Evolutionary conservation across 2,888 invertebrate genomes (phyloP), one percentile per base, ranked within the genome.

Genomic region (Drosophila pseudotakahashii): DNA sequence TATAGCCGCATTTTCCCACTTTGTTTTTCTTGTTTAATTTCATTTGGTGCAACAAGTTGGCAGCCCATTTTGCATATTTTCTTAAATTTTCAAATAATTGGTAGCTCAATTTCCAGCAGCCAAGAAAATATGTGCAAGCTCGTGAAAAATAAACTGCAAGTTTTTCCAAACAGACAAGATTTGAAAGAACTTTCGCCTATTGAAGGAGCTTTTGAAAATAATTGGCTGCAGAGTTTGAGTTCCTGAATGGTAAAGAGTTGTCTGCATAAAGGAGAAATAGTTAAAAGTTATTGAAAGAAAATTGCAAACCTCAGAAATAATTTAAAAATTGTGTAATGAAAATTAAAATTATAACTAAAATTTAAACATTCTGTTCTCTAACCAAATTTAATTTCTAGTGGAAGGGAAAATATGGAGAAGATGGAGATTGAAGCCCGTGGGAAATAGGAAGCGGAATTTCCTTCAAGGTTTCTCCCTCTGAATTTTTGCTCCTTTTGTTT

Each of bases 391-490:
- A n/a, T n/a, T n/a, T n/a, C n/a, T n/a, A n/a, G n/a, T n/a, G n/a
- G n/a, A n/a, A n/a, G n/a, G n/a, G n/a, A n/a, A n/a, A n/a, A n/a
- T n/a, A n/a, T n/a, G n/a, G n/a, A 32, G 26, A 26, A n/a, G 11
- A 30, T 39, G 60, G 6, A 7, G 11, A 47, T 47, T 23, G 26
- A 34, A 36, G 41, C 62, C 63, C 42, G 41, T 42, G 62, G 62
- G 62, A 63, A 63, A 62, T 48, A 63, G 62, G 63, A 63, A 63
- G 62, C 63, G 19, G 34, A 42, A 62, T 62, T 48, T 42, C 62
- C 50, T 62, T 42, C 63, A 62, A 48, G 48, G 63, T 34, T 47
- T 59, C 34, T 3, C 16, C 13, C 16, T 41, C 63, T 42, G 48
- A 61, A 62, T 63, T 50, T 48, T 26, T 42, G 11, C 41, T 30